Evolutionary conservation across 2,797 vertebrate species (phyloP).

Genomic region (Mus spretus): DNA sequence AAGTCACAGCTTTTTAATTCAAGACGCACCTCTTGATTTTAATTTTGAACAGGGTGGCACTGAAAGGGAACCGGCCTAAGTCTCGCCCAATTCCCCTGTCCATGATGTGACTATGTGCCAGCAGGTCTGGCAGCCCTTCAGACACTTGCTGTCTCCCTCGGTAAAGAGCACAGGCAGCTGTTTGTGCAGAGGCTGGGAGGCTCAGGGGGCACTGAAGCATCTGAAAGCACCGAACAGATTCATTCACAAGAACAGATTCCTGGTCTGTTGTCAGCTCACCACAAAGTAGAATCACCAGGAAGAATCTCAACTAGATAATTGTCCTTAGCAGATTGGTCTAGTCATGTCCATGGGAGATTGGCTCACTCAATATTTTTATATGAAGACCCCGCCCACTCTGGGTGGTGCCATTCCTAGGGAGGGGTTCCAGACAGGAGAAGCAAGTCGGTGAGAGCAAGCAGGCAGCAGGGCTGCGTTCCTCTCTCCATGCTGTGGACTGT

Average conservation of each 20-base stretch:
- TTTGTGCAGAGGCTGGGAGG: background rate
- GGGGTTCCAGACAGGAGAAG: background rate
- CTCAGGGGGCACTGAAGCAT: fast-evolving
- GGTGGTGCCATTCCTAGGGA: background rate
- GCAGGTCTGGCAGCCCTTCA: background rate
- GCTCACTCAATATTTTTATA: background rate
- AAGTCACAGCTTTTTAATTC: background rate
- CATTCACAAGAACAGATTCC: background rate
- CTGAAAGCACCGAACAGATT: background rate
- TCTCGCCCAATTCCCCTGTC: fast-evolving
- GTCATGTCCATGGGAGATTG: background rate
- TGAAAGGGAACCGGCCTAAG: background rate
- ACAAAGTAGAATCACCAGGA: background rate
- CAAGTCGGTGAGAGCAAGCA: background rate
- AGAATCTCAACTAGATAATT: background rate
- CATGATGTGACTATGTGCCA: too few relatives aligned
- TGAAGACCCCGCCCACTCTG: background rate
- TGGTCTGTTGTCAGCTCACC: background rate
- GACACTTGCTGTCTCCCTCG: background rate
- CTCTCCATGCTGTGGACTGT: background rate
- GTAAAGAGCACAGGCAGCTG: background rate
- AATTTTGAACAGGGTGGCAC: background rate
- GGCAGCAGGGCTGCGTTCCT: fast-evolving
- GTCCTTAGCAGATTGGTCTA: background rate
- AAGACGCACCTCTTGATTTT: background rate